These are phyloP conservation scores for Crotalus tigris DNA, from an alignment of 2,113 vertebrate genomes.

Conservation along the genomic window DNA sequence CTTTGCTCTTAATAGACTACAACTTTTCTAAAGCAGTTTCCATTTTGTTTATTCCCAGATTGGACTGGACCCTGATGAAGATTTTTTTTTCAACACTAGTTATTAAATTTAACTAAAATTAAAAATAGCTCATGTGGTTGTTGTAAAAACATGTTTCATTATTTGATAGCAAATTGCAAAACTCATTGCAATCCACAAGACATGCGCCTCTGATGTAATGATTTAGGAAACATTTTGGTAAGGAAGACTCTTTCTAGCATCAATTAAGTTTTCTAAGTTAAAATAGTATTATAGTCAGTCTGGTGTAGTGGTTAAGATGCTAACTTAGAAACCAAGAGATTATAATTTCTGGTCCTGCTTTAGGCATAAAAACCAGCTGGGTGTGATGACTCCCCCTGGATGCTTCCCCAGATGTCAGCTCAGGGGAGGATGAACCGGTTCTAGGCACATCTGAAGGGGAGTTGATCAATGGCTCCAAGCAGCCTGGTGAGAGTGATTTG, in stretches of 20 bases:
- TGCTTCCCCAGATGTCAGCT: too few relatives aligned
- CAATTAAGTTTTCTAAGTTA: neutral
- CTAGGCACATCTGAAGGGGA: too few relatives aligned
- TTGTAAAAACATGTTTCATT: neutral
- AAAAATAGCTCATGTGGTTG: neutral
- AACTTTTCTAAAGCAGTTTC: too few relatives aligned
- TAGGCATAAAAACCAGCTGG: neutral
- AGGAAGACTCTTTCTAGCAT: neutral
- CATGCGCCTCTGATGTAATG: neutral
- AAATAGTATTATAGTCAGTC: neutral
- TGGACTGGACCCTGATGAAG: too few relatives aligned
- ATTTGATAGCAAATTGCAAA: neutral
- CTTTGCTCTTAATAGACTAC: too few relatives aligned
- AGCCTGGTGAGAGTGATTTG: too few relatives aligned
- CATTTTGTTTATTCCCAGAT: too few relatives aligned
- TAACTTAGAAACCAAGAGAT: neutral
- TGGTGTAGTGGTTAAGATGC: neutral
- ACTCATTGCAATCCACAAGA: neutral
- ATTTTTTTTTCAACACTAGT: neutral
- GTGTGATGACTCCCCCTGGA: neutral
- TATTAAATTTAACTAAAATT: neutral
- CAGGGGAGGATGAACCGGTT: too few relatives aligned
- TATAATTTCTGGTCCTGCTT: neutral
- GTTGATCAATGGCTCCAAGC: too few relatives aligned
- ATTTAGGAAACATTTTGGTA: neutral